Evolutionary conservation across 2,113 vertebrate species (phyloP).

Genomic region (Myocastor coypus): DNA sequence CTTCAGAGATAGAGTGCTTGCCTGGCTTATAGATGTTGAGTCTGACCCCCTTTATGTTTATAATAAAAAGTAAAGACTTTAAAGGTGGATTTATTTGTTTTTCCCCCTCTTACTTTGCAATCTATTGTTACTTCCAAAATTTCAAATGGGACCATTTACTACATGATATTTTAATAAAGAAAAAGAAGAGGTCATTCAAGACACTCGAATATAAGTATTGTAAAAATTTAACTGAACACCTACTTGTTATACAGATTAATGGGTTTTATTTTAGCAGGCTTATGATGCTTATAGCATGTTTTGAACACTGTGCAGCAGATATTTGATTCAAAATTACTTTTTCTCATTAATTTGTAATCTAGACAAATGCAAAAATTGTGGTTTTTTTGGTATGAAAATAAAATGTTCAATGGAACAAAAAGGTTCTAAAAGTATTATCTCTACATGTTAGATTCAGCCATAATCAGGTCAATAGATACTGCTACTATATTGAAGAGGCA

Average conservation of each 20-base stretch:
- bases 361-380: neutral
- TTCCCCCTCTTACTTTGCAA: neutral
- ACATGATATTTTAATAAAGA: neutral
- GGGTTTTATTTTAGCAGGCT: neutral
- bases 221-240: neutral
- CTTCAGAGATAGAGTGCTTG: neutral
- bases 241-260: neutral
- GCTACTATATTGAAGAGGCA: neutral
- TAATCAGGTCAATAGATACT: neutral
- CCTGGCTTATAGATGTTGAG: neutral
- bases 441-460: neutral
- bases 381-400: conserved; percentile 32
- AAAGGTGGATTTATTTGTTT: neutral
- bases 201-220: neutral
- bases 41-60: neutral
- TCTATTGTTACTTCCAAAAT: neutral
- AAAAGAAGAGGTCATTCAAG: neutral
- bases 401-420: neutral
- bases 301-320: neutral
- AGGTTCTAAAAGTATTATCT: neutral
- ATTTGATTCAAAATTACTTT: neutral
- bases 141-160: conserved; percentile 7
- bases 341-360: conserved; percentile 40
- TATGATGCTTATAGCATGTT: neutral
- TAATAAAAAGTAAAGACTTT: neutral